Conservation (phyloP, 1,140 invertebrate genomes). For the Myzus persicae region DNA sequence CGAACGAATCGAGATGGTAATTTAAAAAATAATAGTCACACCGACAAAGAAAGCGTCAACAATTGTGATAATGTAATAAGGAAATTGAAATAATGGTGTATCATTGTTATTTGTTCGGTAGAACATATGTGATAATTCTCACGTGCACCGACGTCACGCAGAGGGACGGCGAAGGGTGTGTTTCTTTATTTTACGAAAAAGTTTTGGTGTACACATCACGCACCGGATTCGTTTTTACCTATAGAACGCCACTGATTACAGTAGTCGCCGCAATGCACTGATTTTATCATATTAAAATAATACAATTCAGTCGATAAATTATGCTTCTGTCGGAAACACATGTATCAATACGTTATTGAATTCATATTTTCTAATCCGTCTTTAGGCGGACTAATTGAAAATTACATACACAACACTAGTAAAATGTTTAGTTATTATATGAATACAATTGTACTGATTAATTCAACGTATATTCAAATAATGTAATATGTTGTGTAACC, state of each 20-base stretch:
- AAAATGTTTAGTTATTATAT: background rate
- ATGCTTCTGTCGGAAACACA: background rate
- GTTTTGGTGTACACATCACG: background rate
- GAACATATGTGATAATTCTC: background rate
- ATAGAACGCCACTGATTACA: background rate
- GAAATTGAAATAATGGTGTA: background rate
- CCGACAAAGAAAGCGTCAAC: background rate
- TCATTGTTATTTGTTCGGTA: background rate
- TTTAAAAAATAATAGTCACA: conserved; percentile 10
- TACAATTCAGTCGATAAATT: background rate
- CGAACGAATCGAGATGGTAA: background rate
- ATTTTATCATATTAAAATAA: background rate
- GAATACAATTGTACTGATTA: background rate
- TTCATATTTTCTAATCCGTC: background rate
- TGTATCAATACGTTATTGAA: background rate
- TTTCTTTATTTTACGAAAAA: background rate
- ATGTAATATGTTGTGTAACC: background rate
- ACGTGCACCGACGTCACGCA: background rate
- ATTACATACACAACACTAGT: background rate
- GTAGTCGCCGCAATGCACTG: background rate
- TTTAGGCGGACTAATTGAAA: background rate
- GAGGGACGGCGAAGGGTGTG: background rate
- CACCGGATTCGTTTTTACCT: background rate
- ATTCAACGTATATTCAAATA: background rate
- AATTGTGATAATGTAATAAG: conserved; percentile 1